Evolutionary conservation across 1,140 invertebrate species (phyloP).

Genomic region (Tachypleus tridentatus): DNA sequence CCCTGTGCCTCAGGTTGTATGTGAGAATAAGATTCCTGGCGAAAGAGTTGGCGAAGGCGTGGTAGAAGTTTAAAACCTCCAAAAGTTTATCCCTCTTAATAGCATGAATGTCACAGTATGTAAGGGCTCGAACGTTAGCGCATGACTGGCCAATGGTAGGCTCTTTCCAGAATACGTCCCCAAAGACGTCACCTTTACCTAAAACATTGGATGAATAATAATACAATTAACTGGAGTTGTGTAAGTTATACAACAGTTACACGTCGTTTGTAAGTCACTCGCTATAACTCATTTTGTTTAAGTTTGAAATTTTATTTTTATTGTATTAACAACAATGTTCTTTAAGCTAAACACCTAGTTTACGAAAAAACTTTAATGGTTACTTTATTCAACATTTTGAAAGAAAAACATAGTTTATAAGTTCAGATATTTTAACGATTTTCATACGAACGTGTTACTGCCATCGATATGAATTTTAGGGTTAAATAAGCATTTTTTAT

Average conservation of each 20-base stretch:
- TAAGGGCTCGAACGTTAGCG: slow-evolving; percentile 94
- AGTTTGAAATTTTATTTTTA: slow-evolving; percentile 3
- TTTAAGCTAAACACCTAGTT: no score
- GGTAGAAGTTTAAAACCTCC: slow-evolving; percentile 98
- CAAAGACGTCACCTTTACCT: slow-evolving; percentile 98
- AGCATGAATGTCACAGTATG: slow-evolving; percentile 98
- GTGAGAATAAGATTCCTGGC: slow-evolving; percentile 94
- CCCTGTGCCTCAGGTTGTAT: slow-evolving; percentile 92
- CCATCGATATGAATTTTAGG: no score
- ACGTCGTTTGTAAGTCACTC: slow-evolving; percentile 9
- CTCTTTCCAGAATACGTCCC: slow-evolving; percentile 99
- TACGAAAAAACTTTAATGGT: no score
- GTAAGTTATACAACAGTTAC: slow-evolving; percentile 8
- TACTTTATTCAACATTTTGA: no score
- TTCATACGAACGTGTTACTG: no score
- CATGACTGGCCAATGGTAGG: slow-evolving; percentile 91
- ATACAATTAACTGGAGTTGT: background rate
- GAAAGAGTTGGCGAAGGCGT: slow-evolving; percentile 98
- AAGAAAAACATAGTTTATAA: no score
- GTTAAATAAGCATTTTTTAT: no score
- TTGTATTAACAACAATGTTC: no score
- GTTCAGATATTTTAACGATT: no score
- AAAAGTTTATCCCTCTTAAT: slow-evolving; percentile 92
- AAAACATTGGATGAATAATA: slow-evolving; percentile 22
- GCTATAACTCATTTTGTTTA: background rate